These are phyloP conservation scores for Autographa gamma DNA, from an alignment of 2,888 invertebrate genomes.

Conservation along the genomic window DNA sequence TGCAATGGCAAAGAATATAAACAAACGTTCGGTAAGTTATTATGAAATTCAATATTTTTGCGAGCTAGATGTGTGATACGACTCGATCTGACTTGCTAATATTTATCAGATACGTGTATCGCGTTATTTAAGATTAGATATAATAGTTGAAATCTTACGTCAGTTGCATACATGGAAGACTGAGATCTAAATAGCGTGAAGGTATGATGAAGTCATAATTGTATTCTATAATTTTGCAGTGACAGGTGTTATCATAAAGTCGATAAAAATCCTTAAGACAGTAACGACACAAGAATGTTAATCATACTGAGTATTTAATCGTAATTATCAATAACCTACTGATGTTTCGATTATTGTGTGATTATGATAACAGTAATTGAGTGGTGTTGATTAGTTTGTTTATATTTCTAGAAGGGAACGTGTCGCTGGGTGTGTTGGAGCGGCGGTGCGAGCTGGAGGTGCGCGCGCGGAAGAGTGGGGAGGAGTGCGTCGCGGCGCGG, in stretches of 20 bases:
- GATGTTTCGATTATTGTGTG: slow-evolving; percentile 21
- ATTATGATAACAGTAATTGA: slow-evolving; percentile 18
- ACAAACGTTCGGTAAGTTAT: slow-evolving; percentile 73
- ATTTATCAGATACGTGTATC: slow-evolving; percentile 37
- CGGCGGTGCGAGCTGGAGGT: slow-evolving; percentile 80
- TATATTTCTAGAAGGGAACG: slow-evolving; percentile 76
- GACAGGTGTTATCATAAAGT: slow-evolving; percentile 22
- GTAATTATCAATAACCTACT: slow-evolving; percentile 18
- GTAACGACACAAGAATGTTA: slow-evolving; percentile 41
- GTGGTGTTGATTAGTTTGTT: slow-evolving; percentile 11
- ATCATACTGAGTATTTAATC: slow-evolving; percentile 36
- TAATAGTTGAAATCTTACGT: slow-evolving; percentile 1
- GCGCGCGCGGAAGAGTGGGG: slow-evolving; percentile 75
- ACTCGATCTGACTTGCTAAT: slow-evolving; percentile 32
- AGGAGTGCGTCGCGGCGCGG: slow-evolving; percentile 65
- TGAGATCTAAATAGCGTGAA: background rate
- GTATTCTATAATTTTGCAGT: slow-evolving; percentile 15
- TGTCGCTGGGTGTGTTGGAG: slow-evolving; percentile 77
- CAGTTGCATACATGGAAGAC: slow-evolving; percentile 1
- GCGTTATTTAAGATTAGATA: slow-evolving; percentile 34
- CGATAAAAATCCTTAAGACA: slow-evolving; percentile 20
- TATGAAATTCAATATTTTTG: slow-evolving; percentile 18
- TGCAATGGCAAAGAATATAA: slow-evolving; percentile 73
- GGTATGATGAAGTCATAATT: background rate
- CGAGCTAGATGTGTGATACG: slow-evolving; percentile 25